Percentiles rank a stretch among this genome's conserved stretches.
Evolutionary conservation across 2,797 vertebrate genomes (phyloP).

Genomic region (Anguilla megastoma): DNA sequence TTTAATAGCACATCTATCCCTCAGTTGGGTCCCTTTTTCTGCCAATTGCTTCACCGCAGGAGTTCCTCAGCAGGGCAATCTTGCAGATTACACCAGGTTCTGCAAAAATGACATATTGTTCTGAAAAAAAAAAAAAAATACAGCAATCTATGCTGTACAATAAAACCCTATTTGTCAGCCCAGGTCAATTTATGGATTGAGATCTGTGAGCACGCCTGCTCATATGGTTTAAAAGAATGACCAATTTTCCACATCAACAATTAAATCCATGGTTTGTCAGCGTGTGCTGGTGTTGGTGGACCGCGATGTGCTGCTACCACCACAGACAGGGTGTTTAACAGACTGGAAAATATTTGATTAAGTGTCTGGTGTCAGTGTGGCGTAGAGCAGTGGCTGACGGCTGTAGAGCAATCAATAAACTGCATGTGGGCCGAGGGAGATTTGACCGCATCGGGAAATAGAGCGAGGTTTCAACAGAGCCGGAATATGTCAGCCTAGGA

Average conservation of each 20-base stretch:
- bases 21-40: slow-evolving; percentile 4
- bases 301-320: not conserved
- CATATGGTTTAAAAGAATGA: slow-evolving; percentile 18
- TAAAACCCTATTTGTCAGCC: slow-evolving; percentile 26
- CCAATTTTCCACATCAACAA: slow-evolving; percentile 5
- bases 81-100: slow-evolving; percentile 5
- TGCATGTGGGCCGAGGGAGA: not conserved
- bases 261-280: slow-evolving; percentile 35
- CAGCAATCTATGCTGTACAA: not conserved
- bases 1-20: slow-evolving; percentile 36
- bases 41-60: not conserved
- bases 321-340: slow-evolving; percentile 28
- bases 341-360: slow-evolving; percentile 31
- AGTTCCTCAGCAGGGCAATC: not conserved
- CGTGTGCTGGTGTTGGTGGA: slow-evolving; percentile 21
- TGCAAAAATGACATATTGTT: not conserved
- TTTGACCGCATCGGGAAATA: not conserved
- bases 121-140: not conserved
- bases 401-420: not conserved
- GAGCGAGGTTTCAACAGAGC: not conserved
- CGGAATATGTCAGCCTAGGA: not conserved
- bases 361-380: not conserved
- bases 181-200: slow-evolving; percentile 39
- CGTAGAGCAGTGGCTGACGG: slow-evolving; percentile 4
- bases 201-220: slow-evolving; percentile 30